Conservation (phyloP, 2,113 vertebrate genomes). For the Ceratotherium simum region DNA sequence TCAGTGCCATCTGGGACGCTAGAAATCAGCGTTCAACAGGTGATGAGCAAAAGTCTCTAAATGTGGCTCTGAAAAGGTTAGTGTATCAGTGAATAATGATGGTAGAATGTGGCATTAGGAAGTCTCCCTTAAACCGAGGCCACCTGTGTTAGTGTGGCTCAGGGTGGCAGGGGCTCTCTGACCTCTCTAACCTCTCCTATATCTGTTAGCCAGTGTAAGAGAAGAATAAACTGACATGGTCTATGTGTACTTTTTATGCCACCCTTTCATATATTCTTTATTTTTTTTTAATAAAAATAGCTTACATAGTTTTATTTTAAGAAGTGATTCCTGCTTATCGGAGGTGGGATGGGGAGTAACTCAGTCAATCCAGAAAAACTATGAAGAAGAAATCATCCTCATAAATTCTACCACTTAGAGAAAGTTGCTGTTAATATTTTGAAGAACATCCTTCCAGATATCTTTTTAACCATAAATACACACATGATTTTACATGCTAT, state of each 20-base stretch:
- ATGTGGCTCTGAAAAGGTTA: background rate
- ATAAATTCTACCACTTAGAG: conserved; percentile 27
- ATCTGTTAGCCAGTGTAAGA: background rate
- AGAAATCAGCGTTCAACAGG: background rate
- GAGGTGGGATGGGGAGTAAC: background rate
- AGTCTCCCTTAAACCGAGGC: background rate
- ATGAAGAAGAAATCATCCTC: background rate
- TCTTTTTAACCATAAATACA: background rate
- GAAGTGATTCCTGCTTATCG: background rate
- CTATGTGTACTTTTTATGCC: background rate
- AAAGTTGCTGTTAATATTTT: background rate
- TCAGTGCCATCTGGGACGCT: background rate
- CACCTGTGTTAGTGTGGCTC: background rate
- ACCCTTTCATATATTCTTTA: background rate
- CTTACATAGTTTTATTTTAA: background rate
- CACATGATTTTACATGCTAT: background rate
- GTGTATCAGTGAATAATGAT: background rate
- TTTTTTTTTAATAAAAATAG: background rate
- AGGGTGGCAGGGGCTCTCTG: background rate
- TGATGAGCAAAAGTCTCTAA: background rate
- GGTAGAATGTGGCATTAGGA: background rate
- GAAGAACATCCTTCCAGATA: background rate
- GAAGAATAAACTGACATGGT: background rate
- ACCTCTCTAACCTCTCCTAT: background rate
- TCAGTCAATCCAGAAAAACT: background rate